Evolutionary conservation across 2,797 vertebrate genomes (phyloP), one percentile per base, ranked within the genome.

Genomic region (Coendou prehensilis): DNA sequence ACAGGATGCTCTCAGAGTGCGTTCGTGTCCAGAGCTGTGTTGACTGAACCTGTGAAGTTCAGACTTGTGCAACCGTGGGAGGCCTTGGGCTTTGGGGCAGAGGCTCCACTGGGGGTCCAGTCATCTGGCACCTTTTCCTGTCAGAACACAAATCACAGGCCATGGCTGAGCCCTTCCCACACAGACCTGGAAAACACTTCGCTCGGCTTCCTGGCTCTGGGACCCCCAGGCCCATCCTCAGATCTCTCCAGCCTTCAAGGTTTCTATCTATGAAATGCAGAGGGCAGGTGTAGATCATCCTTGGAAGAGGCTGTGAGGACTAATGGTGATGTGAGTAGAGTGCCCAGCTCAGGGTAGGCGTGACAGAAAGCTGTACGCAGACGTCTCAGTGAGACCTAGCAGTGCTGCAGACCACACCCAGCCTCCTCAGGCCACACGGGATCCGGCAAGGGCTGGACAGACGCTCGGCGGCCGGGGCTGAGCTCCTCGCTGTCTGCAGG

Each of bases 231-330:
- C 57, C 33, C 5, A 4, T 54, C 57, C 23, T 14, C 37, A 64
- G 28, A 17, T 45, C 54, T 85, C 50, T 83, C 67, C 37, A 88
- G 4, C 56, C 54, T 54, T 71, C 80, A 52, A 28, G 30, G 81
- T 93, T 41, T 87, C 83, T 80, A 76, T 84, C 33, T n/a, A n/a
- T 61, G 50, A 67, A 81, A 87, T 79, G 56, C 14, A 92, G 63
- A 37, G 30, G 33, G 76, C 45, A 18, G 33, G 57, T 47, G 5
- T 1, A n/a, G 67, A 9, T n/a, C 10, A 28, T 37, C 61, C 50
- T 82, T 64, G 20, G 20, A 54, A 33, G 28, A 47, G 0, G 11
- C 41, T 17, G 2, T 33, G n/a, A 87, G 33, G 69, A 76, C 79
- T 23, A 57, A 30, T 23, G 37, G 10, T 47, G 9, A 1, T 0